These are phyloP conservation scores for Pelvicachromis taeniatus DNA, from an alignment of 2,113 vertebrate genomes.

Conservation along the genomic window DNA sequence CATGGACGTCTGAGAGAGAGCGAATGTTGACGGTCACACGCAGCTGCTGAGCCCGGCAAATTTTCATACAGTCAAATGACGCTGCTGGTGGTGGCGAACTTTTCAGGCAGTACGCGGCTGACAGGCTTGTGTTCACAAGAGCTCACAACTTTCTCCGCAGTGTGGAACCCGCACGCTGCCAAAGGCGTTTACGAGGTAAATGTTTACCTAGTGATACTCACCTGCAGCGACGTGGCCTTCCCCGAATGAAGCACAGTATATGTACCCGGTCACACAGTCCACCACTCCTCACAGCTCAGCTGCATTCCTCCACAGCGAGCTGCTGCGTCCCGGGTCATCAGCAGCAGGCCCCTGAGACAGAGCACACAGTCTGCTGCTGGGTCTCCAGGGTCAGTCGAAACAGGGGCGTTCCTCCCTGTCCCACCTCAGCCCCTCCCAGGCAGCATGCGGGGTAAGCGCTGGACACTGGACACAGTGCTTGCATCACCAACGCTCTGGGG, in stretches of 20 bases:
- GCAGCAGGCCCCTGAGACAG: not conserved
- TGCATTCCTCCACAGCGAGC: conserved; percentile 36
- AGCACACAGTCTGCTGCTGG: not conserved
- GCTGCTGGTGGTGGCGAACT: not conserved
- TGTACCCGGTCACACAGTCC: conserved; percentile 19
- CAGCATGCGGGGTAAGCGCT: conserved; percentile 26
- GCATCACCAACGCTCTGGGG: conserved; percentile 57
- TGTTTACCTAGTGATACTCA: conserved; percentile 65
- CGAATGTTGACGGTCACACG: not conserved
- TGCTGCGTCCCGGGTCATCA: conserved; percentile 18
- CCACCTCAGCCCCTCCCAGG: not conserved
- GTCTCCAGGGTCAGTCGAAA: not conserved
- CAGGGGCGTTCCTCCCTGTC: not conserved
- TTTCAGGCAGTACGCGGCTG: not conserved
- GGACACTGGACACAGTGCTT: conserved; percentile 48
- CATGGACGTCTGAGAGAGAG: conserved; percentile 35
- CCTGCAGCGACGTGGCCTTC: conserved; percentile 24
- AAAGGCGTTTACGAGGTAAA: conserved; percentile 64
- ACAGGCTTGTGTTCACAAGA: not conserved
- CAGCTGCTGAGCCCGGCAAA: not conserved
- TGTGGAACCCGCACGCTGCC: not conserved
- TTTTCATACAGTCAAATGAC: conserved; percentile 18
- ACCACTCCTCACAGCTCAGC: conserved; percentile 25
- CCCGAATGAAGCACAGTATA: not conserved
- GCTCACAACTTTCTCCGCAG: conserved; percentile 9